Conservation (phyloP, 2,888 invertebrate species). For the Drosophila cyrtoloma region DNA sequence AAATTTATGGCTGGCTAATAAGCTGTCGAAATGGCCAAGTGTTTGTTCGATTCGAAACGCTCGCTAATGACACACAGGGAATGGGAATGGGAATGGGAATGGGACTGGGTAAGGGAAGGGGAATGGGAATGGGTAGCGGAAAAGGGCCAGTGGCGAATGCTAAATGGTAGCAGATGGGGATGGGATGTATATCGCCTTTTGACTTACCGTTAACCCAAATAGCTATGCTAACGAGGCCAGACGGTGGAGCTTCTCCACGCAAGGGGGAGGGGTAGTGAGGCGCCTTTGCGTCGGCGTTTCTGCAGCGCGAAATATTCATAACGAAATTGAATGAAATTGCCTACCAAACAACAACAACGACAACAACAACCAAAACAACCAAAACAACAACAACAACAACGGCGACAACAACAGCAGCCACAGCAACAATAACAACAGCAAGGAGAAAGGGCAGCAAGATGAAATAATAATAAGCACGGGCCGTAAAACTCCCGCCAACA, state of each 20-base stretch:
- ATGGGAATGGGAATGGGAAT: background rate
- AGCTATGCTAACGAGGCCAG: constrained; percentile 32
- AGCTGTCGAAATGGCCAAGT: constrained; percentile 34
- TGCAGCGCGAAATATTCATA: constrained; percentile 58
- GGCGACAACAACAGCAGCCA: constrained; percentile 16
- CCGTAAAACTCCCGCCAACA: constrained; percentile 7
- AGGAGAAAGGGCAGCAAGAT: constrained; percentile 30
- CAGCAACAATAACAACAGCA: constrained; percentile 11
- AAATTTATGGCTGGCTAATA: constrained; percentile 52
- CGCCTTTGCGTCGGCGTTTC: constrained; percentile 11
- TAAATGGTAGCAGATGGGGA: background rate
- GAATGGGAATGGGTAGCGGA: background rate
- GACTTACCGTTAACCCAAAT: constrained; percentile 29
- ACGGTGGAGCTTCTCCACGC: constrained; percentile 5
- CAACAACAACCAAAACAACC: background rate
- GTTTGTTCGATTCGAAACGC: constrained; percentile 55
- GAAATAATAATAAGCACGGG: constrained; percentile 61
- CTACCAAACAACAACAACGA: constrained; percentile 43
- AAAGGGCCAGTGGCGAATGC: background rate
- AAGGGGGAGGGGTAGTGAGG: background rate
- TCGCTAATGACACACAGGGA: constrained; percentile 64
- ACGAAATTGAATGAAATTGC: constrained; percentile 71
- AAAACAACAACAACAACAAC: constrained; percentile 19
- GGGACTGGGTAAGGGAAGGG: background rate
- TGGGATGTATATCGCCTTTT: constrained; percentile 15